Conservation (phyloP, 1,140 invertebrate genomes). For the Atta colombica region DNA sequence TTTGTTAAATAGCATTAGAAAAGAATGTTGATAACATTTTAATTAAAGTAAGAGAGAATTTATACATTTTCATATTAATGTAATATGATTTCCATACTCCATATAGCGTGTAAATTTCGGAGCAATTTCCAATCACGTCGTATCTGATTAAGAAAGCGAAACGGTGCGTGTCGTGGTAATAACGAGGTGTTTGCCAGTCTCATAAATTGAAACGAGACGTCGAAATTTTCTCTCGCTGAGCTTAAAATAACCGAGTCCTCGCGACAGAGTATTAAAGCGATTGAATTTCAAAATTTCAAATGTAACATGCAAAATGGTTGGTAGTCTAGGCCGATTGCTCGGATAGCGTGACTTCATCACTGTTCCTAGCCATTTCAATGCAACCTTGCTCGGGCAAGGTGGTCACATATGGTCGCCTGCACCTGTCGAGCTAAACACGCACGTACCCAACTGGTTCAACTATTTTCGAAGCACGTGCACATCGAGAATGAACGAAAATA, state of each 20-base stretch:
- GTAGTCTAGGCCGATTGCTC: constrained; percentile 44
- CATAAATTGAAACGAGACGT: constrained; percentile 7
- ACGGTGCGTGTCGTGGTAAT: constrained; percentile 4
- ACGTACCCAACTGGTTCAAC: constrained; percentile 69
- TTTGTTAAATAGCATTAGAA: not conserved
- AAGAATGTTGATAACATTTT: not conserved
- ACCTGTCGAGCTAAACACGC: constrained; percentile 67
- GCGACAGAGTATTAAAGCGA: constrained; percentile 1
- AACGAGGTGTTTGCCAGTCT: constrained; percentile 22
- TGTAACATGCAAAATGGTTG: constrained; percentile 13
- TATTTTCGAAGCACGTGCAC: constrained; percentile 55
- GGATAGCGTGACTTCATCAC: constrained; percentile 58
- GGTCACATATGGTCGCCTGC: constrained; percentile 74
- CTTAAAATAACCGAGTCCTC: constrained; percentile 20
- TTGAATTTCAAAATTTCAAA: constrained; percentile 15
- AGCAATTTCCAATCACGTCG: not conserved
- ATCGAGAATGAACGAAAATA: constrained; percentile 39
- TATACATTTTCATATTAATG: not conserved
- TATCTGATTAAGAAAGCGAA: constrained; percentile 13
- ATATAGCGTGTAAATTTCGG: not conserved
- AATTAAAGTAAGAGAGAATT: not conserved
- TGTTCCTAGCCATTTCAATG: constrained; percentile 71
- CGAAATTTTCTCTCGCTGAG: constrained; percentile 3
- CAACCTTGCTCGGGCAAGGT: constrained; percentile 75
- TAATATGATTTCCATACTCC: not conserved